Evolutionary conservation across 1,140 invertebrate species (phyloP).

Genomic region (Nephotettix cincticeps): DNA sequence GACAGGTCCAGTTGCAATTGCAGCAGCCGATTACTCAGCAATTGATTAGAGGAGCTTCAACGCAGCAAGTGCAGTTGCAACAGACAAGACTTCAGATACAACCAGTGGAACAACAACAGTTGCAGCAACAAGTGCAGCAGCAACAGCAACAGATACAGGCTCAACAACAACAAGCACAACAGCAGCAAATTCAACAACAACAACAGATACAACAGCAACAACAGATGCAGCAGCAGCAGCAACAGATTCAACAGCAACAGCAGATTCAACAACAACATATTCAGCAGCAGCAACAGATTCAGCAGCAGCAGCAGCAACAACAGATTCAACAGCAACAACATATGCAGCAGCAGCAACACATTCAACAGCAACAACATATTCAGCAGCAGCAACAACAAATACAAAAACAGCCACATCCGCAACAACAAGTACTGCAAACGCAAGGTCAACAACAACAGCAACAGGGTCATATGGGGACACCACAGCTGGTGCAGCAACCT

Average conservation of each 20-base stretch:
- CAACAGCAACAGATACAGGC: constrained; percentile 39
- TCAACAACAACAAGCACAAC: constrained; percentile 43
- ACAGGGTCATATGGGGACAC: not conserved
- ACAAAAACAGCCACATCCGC: constrained; percentile 30
- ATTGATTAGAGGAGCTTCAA: not conserved
- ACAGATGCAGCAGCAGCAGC: not conserved
- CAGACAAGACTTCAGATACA: not conserved
- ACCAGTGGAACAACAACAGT: not conserved
- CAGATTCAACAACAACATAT: not conserved
- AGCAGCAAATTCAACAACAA: constrained; percentile 38
- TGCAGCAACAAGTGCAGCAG: constrained; percentile 49
- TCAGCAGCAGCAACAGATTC: not conserved
- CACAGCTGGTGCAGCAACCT: constrained; percentile 17
- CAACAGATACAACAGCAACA: constrained; percentile 43
- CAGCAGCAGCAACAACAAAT: constrained; percentile 42
- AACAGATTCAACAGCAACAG: not conserved
- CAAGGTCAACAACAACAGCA: not conserved
- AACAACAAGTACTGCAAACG: not conserved
- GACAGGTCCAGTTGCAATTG: constrained; percentile 45
- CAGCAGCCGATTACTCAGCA: too few relatives aligned
- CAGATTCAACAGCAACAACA: constrained; percentile 46
- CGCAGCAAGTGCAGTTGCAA: not conserved
- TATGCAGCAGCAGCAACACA: constrained; percentile 43
- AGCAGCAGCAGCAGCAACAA: constrained; percentile 42
- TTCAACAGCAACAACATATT: constrained; percentile 43